Evolutionary conservation across 1,140 invertebrate genomes (phyloP).

Genomic region (Fopius arisanus): DNA sequence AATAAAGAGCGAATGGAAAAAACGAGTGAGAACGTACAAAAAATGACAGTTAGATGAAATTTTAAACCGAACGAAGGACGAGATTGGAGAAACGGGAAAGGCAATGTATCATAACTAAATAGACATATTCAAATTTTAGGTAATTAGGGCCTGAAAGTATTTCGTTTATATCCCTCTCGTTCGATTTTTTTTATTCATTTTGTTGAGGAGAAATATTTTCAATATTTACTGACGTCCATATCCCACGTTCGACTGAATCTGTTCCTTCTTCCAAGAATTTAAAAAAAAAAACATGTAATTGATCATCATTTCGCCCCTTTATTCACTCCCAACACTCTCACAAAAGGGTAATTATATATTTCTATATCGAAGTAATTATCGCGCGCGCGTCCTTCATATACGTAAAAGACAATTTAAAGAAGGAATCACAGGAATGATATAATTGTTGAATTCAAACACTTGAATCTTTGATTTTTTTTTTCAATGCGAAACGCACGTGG

Average conservation of each 20-base stretch:
- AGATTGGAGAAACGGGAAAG: conserved; percentile 27
- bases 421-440: neutral
- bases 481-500: neutral
- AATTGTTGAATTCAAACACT: neutral
- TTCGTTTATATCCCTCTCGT: conserved; percentile 36
- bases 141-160: conserved; percentile 46
- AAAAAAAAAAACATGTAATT: neutral
- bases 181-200: conserved; percentile 30
- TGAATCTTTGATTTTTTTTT: neutral
- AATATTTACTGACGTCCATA: neutral
- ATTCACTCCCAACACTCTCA: neutral
- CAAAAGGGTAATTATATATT: neutral
- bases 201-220: conserved; percentile 24
- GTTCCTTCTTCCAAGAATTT: conserved; percentile 18
- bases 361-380: neutral
- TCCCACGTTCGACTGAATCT: conserved; percentile 4
- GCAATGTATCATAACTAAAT: conserved; percentile 44
- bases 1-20: neutral
- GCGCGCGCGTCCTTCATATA: conserved; percentile 38
- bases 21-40: conserved; percentile 20
- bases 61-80: conserved; percentile 33
- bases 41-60: conserved; percentile 2
- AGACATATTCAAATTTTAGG: conserved; percentile 45
- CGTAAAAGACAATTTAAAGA: conserved; percentile 33
- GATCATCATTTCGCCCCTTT: neutral